A percentile compares a stretch with the other conserved stretches of the same genome.
Evolutionary conservation across 2,113 vertebrate genomes (phyloP).

Genomic region (Ceyx cyanopectus): DNA sequence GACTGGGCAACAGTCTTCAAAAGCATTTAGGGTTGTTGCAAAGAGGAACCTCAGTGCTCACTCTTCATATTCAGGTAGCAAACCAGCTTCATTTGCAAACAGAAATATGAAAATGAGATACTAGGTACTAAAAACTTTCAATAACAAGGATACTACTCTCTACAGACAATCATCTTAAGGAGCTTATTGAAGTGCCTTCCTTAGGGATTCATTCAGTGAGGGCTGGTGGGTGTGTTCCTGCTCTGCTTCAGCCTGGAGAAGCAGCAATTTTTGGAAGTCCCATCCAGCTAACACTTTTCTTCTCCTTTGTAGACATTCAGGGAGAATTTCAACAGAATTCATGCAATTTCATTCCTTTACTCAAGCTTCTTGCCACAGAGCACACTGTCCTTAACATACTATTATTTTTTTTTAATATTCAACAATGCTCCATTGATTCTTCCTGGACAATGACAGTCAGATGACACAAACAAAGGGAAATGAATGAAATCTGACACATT

Average conservation of each 20-base stretch:
- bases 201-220: background rate
- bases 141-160: background rate
- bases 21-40: background rate
- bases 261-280: background rate
- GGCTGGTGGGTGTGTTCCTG: background rate
- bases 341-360: background rate
- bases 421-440: background rate
- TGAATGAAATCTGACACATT: slow-evolving; percentile 41
- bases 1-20: background rate
- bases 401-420: background rate
- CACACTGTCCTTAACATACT: background rate
- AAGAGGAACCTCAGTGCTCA: background rate
- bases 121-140: background rate
- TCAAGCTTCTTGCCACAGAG: background rate
- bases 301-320: accelerated
- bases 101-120: accelerated
- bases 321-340: background rate
- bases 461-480: slow-evolving; percentile 38
- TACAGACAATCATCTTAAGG: background rate
- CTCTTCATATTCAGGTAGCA: background rate
- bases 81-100: background rate
- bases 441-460: slow-evolving; percentile 1
- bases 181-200: accelerated
- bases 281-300: background rate
- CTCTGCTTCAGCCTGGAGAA: background rate